Evolutionary conservation across 2,797 vertebrate genomes (phyloP).

Genomic region (Poecilia gillii): DNA sequence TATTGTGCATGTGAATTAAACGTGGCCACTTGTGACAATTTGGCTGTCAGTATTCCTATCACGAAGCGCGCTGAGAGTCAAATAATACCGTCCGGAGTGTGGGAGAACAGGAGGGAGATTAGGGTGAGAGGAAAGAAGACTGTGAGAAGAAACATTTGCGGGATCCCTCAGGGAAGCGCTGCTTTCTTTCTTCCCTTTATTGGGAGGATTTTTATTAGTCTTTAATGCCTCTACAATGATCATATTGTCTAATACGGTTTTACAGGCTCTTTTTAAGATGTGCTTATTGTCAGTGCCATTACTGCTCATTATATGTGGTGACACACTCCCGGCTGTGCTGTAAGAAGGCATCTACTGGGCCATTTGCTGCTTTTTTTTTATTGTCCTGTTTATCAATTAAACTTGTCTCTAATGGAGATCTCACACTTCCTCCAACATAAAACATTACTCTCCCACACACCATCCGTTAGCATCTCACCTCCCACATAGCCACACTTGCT

Average conservation of each 20-base stretch:
- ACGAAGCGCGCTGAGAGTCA: conserved; percentile 41
- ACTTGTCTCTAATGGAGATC: conserved; percentile 73
- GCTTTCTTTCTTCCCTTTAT: conserved; percentile 43
- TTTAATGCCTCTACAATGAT: conserved; percentile 67
- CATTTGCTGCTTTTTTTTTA: conserved; percentile 70
- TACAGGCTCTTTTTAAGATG: conserved; percentile 59
- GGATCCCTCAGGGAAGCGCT: conserved; percentile 67
- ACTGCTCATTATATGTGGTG: conserved; percentile 41
- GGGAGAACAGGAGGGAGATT: conserved; percentile 14
- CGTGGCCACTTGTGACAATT: conserved; percentile 53
- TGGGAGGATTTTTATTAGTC: conserved; percentile 54
- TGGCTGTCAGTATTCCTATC: conserved; percentile 45
- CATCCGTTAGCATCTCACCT: conserved; percentile 80
- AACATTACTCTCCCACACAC: conserved; percentile 81
- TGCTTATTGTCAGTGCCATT: conserved; percentile 53
- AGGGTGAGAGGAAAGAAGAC: conserved; percentile 39
- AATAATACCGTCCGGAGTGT: conserved; percentile 29
- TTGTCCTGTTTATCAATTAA: conserved; percentile 81
- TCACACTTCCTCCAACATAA: conserved; percentile 78
- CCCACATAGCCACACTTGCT: conserved; percentile 79
- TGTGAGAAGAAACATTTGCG: conserved; percentile 63
- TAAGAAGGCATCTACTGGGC: conserved; percentile 59
- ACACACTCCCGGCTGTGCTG: conserved; percentile 47
- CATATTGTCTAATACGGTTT: conserved; percentile 59
- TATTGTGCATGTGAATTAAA: conserved; percentile 47